A percentile compares a stretch with the other conserved stretches of the same genome.
phyloP scores from a whole-genome alignment of 2,797 vertebrate species.

The Sparidentex hasta region DNA sequence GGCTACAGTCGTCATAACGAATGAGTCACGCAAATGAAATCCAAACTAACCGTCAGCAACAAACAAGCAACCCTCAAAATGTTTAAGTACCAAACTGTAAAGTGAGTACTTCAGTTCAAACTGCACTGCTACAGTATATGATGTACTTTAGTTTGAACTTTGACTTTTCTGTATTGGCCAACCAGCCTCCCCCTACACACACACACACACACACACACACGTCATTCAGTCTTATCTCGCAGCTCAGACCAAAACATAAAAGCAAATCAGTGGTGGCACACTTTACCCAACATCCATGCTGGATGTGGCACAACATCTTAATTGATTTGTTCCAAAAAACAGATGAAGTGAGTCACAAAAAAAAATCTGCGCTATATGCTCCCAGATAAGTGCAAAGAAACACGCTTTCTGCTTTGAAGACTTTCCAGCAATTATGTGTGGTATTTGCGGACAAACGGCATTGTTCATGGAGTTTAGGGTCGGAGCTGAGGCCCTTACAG shows the following conservation, averaged over 20 bases:
- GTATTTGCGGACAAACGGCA: constrained; percentile 79
- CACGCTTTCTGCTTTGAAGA: constrained; percentile 73
- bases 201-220: constrained; percentile 40
- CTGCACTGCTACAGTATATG: no score
- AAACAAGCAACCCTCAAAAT: background rate
- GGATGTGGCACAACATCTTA: constrained; percentile 73
- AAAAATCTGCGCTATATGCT: constrained; percentile 73
- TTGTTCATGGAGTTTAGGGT: constrained; percentile 83
- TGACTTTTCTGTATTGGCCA: constrained; percentile 42
- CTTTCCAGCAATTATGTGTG: constrained; percentile 78
- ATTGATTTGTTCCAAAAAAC: constrained; percentile 82
- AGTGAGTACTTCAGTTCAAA: background rate
- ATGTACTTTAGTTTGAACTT: constrained; percentile 60
- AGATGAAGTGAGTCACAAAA: constrained; percentile 70
- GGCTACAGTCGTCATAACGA: background rate
- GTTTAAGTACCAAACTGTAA: background rate
- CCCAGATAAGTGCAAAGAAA: constrained; percentile 74
- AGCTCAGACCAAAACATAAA: constrained; percentile 78
- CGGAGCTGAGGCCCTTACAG: constrained; percentile 74
- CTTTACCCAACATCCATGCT: constrained; percentile 61
- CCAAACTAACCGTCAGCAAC: background rate
- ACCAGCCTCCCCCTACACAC: constrained; percentile 29
- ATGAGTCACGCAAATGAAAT: background rate
- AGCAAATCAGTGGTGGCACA: constrained; percentile 62
- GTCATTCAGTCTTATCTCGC: constrained; percentile 73